These are phyloP conservation scores for Plumapathes pennacea DNA, from an alignment of 92 coral and sea anemone species.

Conservation along the genomic window DNA sequence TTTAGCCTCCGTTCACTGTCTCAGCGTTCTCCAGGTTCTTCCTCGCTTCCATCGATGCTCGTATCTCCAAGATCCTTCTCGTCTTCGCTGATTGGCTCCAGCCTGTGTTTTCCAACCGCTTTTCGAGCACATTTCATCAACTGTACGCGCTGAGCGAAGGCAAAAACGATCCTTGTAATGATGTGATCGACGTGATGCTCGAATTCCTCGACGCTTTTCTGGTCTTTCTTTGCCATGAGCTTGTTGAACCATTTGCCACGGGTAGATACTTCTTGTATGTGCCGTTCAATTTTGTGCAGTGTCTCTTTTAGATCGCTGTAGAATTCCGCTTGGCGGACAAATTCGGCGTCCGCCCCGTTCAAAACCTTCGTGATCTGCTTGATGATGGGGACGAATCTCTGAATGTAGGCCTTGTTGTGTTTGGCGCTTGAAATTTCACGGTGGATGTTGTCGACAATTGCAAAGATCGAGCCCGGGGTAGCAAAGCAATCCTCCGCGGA, in stretches of 20 bases:
- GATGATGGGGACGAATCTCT: constrained; percentile 71
- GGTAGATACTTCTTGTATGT: constrained; percentile 60
- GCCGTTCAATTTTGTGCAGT: constrained; percentile 72
- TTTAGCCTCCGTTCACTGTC: no score
- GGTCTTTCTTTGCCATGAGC: constrained; percentile 82
- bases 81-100: constrained; percentile 51
- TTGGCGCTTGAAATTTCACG: constrained; percentile 87
- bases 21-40: constrained; percentile 29
- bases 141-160: constrained; percentile 87
- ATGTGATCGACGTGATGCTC: constrained; percentile 80
- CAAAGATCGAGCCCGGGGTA: constrained; percentile 62
- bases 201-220: constrained; percentile 72
- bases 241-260: constrained; percentile 80
- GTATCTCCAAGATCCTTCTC: constrained; percentile 13
- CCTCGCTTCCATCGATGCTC: constrained; percentile 21
- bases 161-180: constrained; percentile 86
- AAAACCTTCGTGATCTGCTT: constrained; percentile 84
- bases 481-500: constrained; percentile 42
- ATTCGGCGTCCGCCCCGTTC: constrained; percentile 84
- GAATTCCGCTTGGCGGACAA: constrained; percentile 90
- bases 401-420: constrained; percentile 82
- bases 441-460: constrained; percentile 77
- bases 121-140: constrained; percentile 57
- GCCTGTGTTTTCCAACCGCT: constrained; percentile 12
- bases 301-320: constrained; percentile 90